Evolutionary conservation across 2,113 vertebrate species (phyloP).

Genomic region (Seriola quinqueradiata): DNA sequence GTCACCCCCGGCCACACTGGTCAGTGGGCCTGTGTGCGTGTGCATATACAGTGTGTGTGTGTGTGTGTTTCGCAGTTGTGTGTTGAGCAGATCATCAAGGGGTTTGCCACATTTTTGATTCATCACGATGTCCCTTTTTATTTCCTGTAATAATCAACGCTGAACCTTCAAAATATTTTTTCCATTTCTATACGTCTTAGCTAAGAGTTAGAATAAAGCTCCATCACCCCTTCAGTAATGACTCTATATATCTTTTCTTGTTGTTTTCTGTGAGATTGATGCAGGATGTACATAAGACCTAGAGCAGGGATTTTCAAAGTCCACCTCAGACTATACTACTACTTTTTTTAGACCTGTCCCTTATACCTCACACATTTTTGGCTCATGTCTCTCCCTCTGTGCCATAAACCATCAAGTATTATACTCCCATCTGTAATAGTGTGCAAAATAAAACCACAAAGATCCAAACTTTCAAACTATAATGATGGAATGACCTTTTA

Average conservation of each 20-base stretch:
- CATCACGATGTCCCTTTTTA: neutral
- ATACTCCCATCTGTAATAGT: neutral
- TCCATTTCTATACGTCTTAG: neutral
- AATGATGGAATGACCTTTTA: neutral
- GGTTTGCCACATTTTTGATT: neutral
- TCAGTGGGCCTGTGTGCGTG: neutral
- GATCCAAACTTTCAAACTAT: neutral
- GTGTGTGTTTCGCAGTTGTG: slow-evolving; percentile 36
- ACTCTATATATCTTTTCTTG: neutral
- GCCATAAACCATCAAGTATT: neutral
- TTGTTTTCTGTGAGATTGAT: neutral
- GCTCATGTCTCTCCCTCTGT: neutral
- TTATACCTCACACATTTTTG: neutral
- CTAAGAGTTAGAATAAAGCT: neutral
- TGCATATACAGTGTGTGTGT: neutral
- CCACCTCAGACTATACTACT: neutral
- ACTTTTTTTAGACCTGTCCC: neutral
- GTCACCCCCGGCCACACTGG: slow-evolving; percentile 2
- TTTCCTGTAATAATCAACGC: neutral
- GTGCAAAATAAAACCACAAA: neutral
- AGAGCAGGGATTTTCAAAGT: too few species aligned
- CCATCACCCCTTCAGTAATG: neutral
- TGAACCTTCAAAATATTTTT: neutral
- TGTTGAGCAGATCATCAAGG: neutral
- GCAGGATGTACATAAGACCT: neutral